Base-by-base conservation (phyloP, 1,140 invertebrate genomes). In the Drosophila eugracilis region DNA sequence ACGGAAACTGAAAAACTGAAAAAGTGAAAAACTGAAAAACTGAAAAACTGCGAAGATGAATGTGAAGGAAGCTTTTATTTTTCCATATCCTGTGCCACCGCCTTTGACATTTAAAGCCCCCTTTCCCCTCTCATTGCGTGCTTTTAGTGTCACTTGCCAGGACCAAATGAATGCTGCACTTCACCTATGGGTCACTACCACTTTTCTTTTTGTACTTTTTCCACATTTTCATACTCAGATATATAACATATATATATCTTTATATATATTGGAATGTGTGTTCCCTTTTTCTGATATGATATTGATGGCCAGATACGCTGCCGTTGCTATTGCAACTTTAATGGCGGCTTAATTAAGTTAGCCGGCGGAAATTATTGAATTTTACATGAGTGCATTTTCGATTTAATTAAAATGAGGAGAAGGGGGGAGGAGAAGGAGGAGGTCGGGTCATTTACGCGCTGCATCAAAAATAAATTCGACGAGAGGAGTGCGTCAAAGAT, bases 291-390 rank as follows among this genome's bases (percentile, higher is more conserved):
- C 15, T 34, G 24, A 53, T 6, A 15, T 26, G 55, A 34, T 45
- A 28, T 60, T n/a, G 39, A 36, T 44, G 60, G 54, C 5, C 60
- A 60, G 54, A 66, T 65, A 65, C n/a, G n/a, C 19, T n/a, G 45
- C 10, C n/a, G n/a, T n/a, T 15, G 37, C 48, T 42, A 36, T 41
- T 67, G 60, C 73, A 69, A 86, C 59, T 71, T 78, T 71, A 78
- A 88, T 67, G 69, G 67, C 59, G 24, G 59, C 24, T 65, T 88
- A 86, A 86, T 86, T 78, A 81, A 81, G 63, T 86, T 81, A 83
- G 83, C 59, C 28, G 59, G 69, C 55, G 78, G 69, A 83, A 88
- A 88, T 83, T 81, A 88, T 85, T 88, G 77, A 77, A 83, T 88
- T 85, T 83, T 45, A 62, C 83, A 85, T 88, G 83, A 86, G 81